Evolutionary conservation across 2,888 invertebrate species (phyloP).

Genomic region (Galerucella pusilla): DNA sequence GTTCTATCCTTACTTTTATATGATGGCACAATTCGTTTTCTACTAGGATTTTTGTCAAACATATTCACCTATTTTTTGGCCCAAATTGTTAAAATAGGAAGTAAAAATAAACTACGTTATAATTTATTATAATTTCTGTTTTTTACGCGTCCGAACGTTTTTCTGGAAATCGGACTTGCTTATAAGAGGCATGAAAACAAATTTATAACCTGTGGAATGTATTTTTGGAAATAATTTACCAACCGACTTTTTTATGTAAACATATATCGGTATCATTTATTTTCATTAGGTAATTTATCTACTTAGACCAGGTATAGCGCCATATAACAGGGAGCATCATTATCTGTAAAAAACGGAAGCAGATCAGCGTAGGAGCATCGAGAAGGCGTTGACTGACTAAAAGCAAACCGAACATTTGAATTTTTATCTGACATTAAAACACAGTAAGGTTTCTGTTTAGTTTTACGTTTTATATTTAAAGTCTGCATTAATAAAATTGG

Average conservation of each 20-base stretch:
- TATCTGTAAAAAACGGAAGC: conserved; percentile 7
- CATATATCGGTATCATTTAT: background rate
- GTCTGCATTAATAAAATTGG: background rate
- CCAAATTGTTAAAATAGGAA: too few species aligned
- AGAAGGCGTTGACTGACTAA: conserved; percentile 16
- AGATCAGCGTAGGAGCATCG: conserved; percentile 5
- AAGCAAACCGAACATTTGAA: background rate
- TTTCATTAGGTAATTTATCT: conserved; percentile 5
- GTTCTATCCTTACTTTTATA: too few species aligned
- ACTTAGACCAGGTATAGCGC: background rate
- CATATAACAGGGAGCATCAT: background rate
- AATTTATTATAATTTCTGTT: background rate
- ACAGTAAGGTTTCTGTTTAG: background rate
- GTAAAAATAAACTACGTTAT: too few species aligned
- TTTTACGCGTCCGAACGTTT: background rate
- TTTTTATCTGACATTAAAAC: conserved; percentile 8
- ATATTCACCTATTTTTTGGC: too few species aligned
- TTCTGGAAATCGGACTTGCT: background rate
- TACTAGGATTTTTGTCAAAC: too few species aligned
- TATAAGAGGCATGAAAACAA: background rate
- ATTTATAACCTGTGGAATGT: background rate
- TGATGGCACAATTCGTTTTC: too few species aligned
- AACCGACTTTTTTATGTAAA: background rate
- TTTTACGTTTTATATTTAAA: background rate
- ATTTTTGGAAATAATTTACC: conserved; percentile 1